A percentile compares a stretch with the other conserved stretches of the same genome.
phyloP scores from a whole-genome alignment of 2,888 invertebrate species.

The Philonicus albiceps region DNA sequence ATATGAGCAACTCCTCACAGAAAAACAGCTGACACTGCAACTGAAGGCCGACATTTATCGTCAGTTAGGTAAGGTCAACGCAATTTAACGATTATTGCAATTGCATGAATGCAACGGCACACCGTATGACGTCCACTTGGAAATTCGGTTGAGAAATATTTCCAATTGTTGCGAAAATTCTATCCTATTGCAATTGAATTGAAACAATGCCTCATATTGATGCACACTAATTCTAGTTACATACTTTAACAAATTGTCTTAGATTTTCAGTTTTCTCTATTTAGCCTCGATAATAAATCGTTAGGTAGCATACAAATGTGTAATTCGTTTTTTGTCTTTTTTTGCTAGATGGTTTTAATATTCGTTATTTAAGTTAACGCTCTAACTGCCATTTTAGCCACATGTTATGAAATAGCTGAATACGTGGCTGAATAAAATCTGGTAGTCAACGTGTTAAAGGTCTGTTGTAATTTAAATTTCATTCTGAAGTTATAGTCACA shows the following conservation, averaged over 20 bases:
- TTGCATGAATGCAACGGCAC: conserved; percentile 7
- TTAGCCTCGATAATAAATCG: not conserved
- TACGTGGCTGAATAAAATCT: too few relatives aligned
- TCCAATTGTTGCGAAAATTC: not conserved
- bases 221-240: not conserved
- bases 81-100: conserved; percentile 5
- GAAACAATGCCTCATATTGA: not conserved
- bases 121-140: not conserved
- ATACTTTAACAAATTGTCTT: not conserved
- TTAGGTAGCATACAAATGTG: not conserved
- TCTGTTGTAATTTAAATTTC: too few relatives aligned
- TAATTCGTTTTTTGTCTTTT: not conserved
- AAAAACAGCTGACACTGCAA: conserved; percentile 79
- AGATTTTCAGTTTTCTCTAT: not conserved
- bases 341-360: not conserved
- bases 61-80: conserved; percentile 77
- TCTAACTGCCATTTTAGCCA: too few relatives aligned
- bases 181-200: not conserved
- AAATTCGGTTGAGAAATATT: not conserved
- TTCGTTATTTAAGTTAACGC: too few relatives aligned
- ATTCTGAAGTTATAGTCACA: too few relatives aligned
- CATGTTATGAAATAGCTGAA: too few relatives aligned
- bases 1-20: conserved; percentile 87
- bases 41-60: conserved; percentile 91
- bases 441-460: too few relatives aligned